Conservation (phyloP, 2,797 vertebrate genomes). For the Uromys caudimaculatus region DNA sequence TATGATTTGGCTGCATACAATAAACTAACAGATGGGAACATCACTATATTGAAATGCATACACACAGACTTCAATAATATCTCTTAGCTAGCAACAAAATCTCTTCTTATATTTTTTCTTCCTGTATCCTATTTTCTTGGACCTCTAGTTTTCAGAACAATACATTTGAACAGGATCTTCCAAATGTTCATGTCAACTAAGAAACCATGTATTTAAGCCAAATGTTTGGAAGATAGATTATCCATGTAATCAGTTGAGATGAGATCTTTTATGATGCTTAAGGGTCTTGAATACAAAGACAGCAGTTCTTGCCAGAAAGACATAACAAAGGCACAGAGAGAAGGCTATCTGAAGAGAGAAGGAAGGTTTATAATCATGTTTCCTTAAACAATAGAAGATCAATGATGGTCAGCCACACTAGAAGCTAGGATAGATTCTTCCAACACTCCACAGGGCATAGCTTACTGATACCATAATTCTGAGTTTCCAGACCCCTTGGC, state of each 20-base stretch:
- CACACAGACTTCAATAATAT: neutral
- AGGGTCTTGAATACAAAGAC: neutral
- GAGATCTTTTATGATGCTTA: neutral
- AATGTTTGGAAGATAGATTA: neutral
- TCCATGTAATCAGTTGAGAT: neutral
- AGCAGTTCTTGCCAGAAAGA: neutral
- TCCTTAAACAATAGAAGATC: neutral
- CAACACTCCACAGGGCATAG: fast-evolving
- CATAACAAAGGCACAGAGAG: neutral
- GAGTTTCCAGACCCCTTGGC: neutral
- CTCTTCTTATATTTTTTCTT: neutral
- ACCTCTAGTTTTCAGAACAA: neutral
- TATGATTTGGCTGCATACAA: no score
- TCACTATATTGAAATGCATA: neutral
- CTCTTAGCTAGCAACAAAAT: neutral
- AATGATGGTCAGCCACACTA: neutral
- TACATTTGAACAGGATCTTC: neutral
- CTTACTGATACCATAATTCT: neutral
- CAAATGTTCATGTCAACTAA: neutral
- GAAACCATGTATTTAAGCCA: neutral
- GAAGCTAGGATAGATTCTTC: neutral
- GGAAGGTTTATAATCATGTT: neutral
- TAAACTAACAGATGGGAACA: neutral
- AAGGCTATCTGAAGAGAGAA: neutral
- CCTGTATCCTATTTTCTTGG: neutral